phyloP scores from a whole-genome alignment of 2,888 invertebrate species.

The Ormyrus nitidulus region DNA sequence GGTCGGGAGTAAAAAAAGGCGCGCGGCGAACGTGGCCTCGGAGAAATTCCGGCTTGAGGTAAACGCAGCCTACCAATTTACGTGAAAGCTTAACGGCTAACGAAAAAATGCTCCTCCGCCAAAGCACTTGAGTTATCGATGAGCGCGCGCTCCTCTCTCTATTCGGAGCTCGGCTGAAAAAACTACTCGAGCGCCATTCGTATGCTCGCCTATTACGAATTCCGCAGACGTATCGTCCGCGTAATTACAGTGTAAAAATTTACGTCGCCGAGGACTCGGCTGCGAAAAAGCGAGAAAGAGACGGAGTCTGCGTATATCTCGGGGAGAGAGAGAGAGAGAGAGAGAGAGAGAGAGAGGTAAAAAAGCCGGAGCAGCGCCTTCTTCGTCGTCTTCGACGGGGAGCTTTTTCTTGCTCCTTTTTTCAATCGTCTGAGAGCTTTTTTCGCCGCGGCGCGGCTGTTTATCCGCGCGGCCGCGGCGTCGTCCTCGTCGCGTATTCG shows the following conservation, averaged over 20 bases:
- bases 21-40: neutral
- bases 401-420: neutral
- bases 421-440: slow-evolving; percentile 46
- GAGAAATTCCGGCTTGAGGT: slow-evolving; percentile 31
- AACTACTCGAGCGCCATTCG: slow-evolving; percentile 55
- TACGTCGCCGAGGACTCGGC: slow-evolving; percentile 59
- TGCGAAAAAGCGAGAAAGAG: slow-evolving; percentile 3
- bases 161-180: slow-evolving; percentile 40
- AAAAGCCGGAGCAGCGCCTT: slow-evolving; percentile 23
- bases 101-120: slow-evolving; percentile 38
- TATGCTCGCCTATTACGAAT: slow-evolving; percentile 64
- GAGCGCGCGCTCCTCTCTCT: slow-evolving; percentile 25
- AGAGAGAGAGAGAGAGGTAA: slow-evolving; percentile 31
- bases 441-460: neutral
- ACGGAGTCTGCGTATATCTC: neutral
- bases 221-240: slow-evolving; percentile 68
- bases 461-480: no score
- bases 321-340: slow-evolving; percentile 22
- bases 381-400: slow-evolving; percentile 11
- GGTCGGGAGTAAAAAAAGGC: slow-evolving; percentile 7
- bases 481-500: no score
- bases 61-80: slow-evolving; percentile 41
- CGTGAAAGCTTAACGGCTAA: slow-evolving; percentile 29
- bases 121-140: slow-evolving; percentile 50
- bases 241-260: slow-evolving; percentile 72